Conservation (phyloP, 1,140 invertebrate species). For the Tribolium madens region DNA sequence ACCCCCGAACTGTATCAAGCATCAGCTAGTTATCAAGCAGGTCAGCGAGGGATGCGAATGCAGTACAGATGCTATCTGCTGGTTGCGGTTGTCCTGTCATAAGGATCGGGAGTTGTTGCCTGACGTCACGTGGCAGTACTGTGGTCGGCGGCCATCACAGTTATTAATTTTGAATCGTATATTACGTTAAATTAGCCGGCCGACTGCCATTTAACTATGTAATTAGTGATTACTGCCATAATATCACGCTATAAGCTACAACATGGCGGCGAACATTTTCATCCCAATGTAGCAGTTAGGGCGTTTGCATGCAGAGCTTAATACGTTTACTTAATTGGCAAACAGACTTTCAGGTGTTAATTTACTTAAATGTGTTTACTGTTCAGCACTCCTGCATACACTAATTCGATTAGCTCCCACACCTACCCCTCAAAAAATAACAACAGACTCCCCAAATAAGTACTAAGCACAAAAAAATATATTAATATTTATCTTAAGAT, state of each 20-base stretch:
- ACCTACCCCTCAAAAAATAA: neutral
- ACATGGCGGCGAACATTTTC: neutral
- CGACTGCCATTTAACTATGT: constrained; percentile 22
- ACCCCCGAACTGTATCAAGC: constrained; percentile 28
- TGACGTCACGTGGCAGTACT: constrained; percentile 1
- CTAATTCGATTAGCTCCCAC: neutral
- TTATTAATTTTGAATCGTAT: constrained; percentile 24
- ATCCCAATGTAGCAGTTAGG: neutral
- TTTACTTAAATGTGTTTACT: neutral
- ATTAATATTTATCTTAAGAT: too few species aligned
- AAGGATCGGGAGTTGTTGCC: constrained; percentile 17
- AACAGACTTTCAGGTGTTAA: constrained; percentile 13
- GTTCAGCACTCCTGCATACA: neutral
- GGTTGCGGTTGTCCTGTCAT: constrained; percentile 15
- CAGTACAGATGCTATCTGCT: neutral
- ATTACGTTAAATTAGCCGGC: constrained; percentile 4
- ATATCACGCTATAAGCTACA: neutral
- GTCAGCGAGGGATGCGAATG: neutral
- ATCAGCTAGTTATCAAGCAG: constrained; percentile 6
- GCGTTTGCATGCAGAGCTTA: constrained; percentile 2
- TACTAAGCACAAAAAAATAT: too few species aligned
- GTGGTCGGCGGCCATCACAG: constrained; percentile 22
- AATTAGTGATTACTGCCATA: constrained; percentile 19
- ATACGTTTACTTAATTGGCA: constrained; percentile 7
- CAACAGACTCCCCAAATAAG: too few species aligned